Evolutionary conservation across 1,140 invertebrate genomes (phyloP), one percentile per base, ranked within the genome.

Genomic region (Philotrypesis tridentata): DNA sequence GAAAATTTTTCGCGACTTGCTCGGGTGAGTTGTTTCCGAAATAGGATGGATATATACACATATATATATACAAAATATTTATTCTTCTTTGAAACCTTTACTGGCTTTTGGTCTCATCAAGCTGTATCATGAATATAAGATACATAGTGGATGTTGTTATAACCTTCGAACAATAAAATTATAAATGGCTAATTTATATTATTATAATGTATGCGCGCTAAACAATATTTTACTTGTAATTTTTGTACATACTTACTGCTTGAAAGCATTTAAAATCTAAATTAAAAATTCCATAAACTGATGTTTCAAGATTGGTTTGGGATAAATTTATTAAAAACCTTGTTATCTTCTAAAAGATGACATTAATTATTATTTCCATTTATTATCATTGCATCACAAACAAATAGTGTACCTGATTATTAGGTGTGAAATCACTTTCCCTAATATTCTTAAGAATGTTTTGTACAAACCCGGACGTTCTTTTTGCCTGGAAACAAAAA

Each of bases 251-350:
- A 61, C 43, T 75, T 63, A 75, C 73, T 23, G 1, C 31, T 17
- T 75, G 29, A 63, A 75, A 75, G n/a, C 55, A 75, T 23, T 60
- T 33, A 17, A 60, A 61, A 61, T 75, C 27, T 33, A 75, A 63
- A 6, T n/a, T 33, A 63, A 75, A 63, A 23, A 75, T 11, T 21
- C 55, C 73, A n/a, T 61, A 75, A 29, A 75, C 9, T 14, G 55
- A 61, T 61, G 33, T 63, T 0, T 23, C 14, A 48, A 31, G 55
- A 60, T 33, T 31, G n/a, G 21, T 61, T 75, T 37, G 11, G n/a
- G 5, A 37, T 17, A 73, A 27, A 1, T 9, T 27, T 8, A 12
- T 23, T 73, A 48, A 55, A 73, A 73, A 14, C 27, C 11, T 68
- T 0, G n/a, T 21, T 29, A 68, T 68, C 29, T 29, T 27, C 14